phyloP scores from a whole-genome alignment of 1,140 invertebrate genomes.

The Drosophila ananassae region DNA sequence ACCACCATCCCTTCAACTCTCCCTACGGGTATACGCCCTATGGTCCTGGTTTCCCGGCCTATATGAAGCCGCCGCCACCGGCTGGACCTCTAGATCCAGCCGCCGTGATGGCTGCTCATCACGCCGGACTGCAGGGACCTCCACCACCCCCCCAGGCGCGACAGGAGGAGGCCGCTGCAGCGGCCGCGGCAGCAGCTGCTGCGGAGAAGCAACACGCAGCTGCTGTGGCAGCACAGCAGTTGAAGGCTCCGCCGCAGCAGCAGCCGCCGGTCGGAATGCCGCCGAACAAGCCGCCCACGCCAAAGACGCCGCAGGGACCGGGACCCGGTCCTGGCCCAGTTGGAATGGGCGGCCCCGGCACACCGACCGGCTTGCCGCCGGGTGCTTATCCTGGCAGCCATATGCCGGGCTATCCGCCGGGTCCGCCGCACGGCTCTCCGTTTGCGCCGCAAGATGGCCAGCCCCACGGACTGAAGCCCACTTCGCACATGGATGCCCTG shows the following conservation, averaged over 20 bases:
- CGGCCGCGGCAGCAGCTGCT: conserved; percentile 57
- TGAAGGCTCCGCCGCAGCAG: conserved; percentile 47
- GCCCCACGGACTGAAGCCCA: conserved; percentile 76
- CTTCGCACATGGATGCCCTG: conserved; percentile 86
- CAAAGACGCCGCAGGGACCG: conserved; percentile 81
- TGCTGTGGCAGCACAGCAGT: conserved; percentile 57
- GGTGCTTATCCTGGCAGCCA: conserved; percentile 80
- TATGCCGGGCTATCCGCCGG: conserved; percentile 76
- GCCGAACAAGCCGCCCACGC: conserved; percentile 83
- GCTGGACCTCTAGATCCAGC: conserved; percentile 73
- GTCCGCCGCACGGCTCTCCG: conserved; percentile 66
- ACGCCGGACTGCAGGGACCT: conserved; percentile 70
- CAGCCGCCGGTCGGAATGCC: conserved; percentile 52
- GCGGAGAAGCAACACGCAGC: conserved; percentile 67
- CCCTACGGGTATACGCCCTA: conserved; percentile 82
- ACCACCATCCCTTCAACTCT: conserved; percentile 83
- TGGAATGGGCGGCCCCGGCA: conserved; percentile 61
- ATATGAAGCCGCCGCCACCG: conserved; percentile 81
- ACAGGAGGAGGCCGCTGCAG: conserved; percentile 63
- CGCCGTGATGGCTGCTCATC: conserved; percentile 77
- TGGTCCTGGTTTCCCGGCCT: conserved; percentile 80
- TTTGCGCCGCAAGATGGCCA: conserved; percentile 79
- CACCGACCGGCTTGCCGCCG: conserved; percentile 76
- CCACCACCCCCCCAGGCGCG: conserved; percentile 32
- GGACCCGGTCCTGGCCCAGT: conserved; percentile 46